These are phyloP conservation scores for Drosophila lacteicornis DNA, from an alignment of 1,140 invertebrate species.

Conservation along the genomic window DNA sequence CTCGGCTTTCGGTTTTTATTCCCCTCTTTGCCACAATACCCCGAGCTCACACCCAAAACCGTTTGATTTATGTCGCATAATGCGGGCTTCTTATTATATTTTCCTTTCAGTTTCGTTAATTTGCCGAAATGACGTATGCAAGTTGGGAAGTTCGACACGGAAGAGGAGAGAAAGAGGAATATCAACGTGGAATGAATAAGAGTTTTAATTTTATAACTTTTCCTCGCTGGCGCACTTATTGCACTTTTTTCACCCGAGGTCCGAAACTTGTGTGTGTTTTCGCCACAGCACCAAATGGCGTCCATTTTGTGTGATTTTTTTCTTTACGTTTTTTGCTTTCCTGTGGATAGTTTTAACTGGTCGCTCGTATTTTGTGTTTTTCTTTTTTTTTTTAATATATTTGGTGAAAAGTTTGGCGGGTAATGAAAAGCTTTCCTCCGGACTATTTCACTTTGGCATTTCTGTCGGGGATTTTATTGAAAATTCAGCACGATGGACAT, in stretches of 20 bases:
- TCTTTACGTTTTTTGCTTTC: slow-evolving; percentile 10
- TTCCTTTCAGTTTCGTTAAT: slow-evolving; percentile 57
- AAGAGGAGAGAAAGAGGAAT: not conserved
- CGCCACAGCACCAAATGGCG: slow-evolving; percentile 37
- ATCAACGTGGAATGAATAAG: slow-evolving; percentile 1
- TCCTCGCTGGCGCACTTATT: slow-evolving; percentile 50
- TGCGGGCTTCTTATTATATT: slow-evolving; percentile 65
- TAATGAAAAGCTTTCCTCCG: slow-evolving; percentile 49
- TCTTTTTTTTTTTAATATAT: slow-evolving; percentile 34
- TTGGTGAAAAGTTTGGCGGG: slow-evolving; percentile 49
- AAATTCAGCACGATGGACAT: slow-evolving; percentile 33
- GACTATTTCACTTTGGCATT: slow-evolving; percentile 44
- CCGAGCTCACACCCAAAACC: slow-evolving; percentile 5
- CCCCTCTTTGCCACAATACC: slow-evolving; percentile 1
- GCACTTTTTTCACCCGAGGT: slow-evolving; percentile 51
- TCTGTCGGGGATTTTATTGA: slow-evolving; percentile 12
- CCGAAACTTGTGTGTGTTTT: slow-evolving; percentile 55
- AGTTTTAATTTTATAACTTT: slow-evolving; percentile 52
- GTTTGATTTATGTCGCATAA: slow-evolving; percentile 66
- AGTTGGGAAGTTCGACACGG: slow-evolving; percentile 33
- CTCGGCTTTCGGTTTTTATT: slow-evolving; percentile 3
- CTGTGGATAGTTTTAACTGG: slow-evolving; percentile 32
- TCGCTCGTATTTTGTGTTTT: slow-evolving; percentile 23
- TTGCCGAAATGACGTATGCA: slow-evolving; percentile 52
- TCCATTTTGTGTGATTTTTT: slow-evolving; percentile 37